These are phyloP conservation scores for Hyaena hyaena DNA, from an alignment of 2,113 vertebrate species.

Conservation along the genomic window DNA sequence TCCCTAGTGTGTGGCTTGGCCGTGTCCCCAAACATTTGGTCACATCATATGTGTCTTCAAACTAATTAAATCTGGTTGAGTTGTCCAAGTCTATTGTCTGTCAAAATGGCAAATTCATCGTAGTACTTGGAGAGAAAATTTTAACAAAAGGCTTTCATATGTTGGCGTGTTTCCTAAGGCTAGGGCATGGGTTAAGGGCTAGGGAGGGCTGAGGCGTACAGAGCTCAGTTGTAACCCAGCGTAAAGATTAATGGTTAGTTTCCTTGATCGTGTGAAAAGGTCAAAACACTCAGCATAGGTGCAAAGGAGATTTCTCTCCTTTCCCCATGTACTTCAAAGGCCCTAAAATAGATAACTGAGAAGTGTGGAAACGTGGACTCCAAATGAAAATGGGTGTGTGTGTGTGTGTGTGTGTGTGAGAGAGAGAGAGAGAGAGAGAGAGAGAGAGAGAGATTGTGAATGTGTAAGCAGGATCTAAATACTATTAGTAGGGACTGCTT, in stretches of 20 bases:
- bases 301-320: not conserved
- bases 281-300: not conserved
- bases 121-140: not conserved
- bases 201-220: not conserved
- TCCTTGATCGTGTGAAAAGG: constrained; percentile 38
- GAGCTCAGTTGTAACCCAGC: not conserved
- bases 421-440: not conserved
- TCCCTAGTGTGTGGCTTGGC: not conserved
- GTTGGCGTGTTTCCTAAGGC: constrained; percentile 29
- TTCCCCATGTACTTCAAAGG: constrained; percentile 22
- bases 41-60: constrained; percentile 32
- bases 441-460: not conserved
- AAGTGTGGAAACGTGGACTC: not conserved
- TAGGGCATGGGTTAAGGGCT: not conserved
- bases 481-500: constrained; percentile 2
- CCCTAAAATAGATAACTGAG: not conserved
- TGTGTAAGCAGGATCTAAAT: not conserved
- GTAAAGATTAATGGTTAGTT: constrained; percentile 6
- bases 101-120: constrained; percentile 34
- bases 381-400: not conserved
- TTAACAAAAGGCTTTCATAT: constrained; percentile 15
- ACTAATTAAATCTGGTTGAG: constrained; percentile 16
- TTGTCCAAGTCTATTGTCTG: not conserved
- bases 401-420: too few species aligned
- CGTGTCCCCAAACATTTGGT: constrained; percentile 29